Evolutionary conservation across 2,113 vertebrate species (phyloP).

Genomic region (Amblyopsis rosae): DNA sequence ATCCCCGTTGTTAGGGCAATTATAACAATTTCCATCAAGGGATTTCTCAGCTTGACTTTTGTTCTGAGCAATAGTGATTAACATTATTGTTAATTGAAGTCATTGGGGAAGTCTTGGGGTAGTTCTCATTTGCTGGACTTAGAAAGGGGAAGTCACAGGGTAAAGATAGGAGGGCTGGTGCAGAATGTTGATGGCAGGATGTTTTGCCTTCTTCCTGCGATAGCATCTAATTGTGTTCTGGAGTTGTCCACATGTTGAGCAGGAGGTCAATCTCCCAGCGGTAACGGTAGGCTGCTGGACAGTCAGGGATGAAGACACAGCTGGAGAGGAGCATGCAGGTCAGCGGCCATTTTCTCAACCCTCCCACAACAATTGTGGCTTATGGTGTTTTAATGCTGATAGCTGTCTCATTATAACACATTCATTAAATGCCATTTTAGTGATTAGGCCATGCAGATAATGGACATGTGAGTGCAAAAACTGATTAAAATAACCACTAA

Average conservation of each 20-base stretch:
- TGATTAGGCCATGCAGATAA: not conserved
- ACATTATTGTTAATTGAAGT: slow-evolving; percentile 97
- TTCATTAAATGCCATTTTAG: slow-evolving; percentile 25
- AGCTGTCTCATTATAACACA: slow-evolving; percentile 19
- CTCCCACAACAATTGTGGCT: slow-evolving; percentile 7
- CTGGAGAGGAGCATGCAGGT: slow-evolving; percentile 44
- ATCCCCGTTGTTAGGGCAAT: slow-evolving; percentile 94
- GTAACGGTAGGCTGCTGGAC: slow-evolving; percentile 78
- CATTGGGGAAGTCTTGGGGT: slow-evolving; percentile 83
- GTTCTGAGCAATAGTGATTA: slow-evolving; percentile 96
- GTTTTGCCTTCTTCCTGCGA: slow-evolving; percentile 67
- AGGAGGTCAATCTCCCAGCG: slow-evolving; percentile 83
- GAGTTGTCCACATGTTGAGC: slow-evolving; percentile 71
- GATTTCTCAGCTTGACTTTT: slow-evolving; percentile 96
- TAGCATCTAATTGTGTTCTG: slow-evolving; percentile 79
- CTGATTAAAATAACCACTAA: slow-evolving; percentile 13
- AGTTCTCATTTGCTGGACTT: slow-evolving; percentile 72
- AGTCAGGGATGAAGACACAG: slow-evolving; percentile 71
- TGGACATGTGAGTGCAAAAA: slow-evolving; percentile 7
- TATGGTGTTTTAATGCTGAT: slow-evolving; percentile 25
- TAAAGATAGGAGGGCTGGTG: slow-evolving; percentile 67
- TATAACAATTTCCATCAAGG: slow-evolving; percentile 98
- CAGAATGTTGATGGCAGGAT: slow-evolving; percentile 83
- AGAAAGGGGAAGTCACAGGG: slow-evolving; percentile 50
- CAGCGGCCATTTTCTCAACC: slow-evolving; percentile 47